Evolutionary conservation across 2,113 vertebrate species (phyloP), one percentile per base, ranked within the genome.

Genomic region (Nothoprocta perdicaria): DNA sequence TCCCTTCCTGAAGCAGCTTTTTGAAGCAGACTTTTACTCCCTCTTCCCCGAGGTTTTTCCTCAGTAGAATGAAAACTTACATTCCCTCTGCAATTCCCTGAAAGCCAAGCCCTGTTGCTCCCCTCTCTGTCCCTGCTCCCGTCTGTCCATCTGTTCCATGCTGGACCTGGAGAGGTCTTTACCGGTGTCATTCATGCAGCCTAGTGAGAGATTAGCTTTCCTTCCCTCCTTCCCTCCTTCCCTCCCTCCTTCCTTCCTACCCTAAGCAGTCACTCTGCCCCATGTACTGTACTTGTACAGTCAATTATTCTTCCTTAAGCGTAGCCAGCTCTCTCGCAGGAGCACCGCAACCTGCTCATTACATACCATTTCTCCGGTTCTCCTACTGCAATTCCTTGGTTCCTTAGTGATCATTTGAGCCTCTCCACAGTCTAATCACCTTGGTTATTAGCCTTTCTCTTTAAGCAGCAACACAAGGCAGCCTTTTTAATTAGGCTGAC

Each of bases 241-340:
- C n/a, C n/a, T n/a, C n/a, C n/a, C n/a, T n/a, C n/a, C n/a, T n/a
- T n/a, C n/a, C n/a, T n/a, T n/a, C n/a, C n/a, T n/a, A n/a, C n/a
- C n/a, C n/a, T 60, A 26, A 86, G 52, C 24, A 4, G 27, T 92
- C 33, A 2, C 41, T 93, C 84, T 58, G 26, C 40, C 12, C 75
- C 80, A 71, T 78, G 10, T 81, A 31, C 76, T 92, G 10, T 81
- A 31, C 76, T 91, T 91, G 91, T 69, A 46, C 57, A 95, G 82
- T 41, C 89, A 93, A 85, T 94, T 94, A 74, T 76, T 81, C 89
- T 53, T 58, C n/a, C 66, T 87, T 77, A 91, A 85, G 85, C 17
- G 79, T 31, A 41, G 50, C 55, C 77, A 9, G 31, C 91, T 71
- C 68, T 83, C 50, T 40, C 35, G 53, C 66, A 94, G 78, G 74